Conservation (phyloP, 2,888 invertebrate genomes). For the Herminia tarsipennalis region DNA sequence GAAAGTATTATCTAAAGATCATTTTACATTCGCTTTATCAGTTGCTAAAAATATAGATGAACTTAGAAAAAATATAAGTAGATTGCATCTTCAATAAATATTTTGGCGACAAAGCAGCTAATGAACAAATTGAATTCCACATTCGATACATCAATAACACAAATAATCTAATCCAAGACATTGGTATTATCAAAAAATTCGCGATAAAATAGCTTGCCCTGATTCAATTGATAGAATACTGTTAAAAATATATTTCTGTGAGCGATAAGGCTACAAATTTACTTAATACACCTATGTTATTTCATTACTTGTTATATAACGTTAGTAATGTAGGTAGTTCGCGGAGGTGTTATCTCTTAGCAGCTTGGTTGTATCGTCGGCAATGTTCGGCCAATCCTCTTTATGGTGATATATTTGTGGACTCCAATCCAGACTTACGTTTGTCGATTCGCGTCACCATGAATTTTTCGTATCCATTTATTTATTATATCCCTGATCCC, state of each 20-base stretch:
- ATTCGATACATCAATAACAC: conserved; percentile 23
- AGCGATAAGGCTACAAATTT: background rate
- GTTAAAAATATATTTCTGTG: background rate
- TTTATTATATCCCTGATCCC: conserved; percentile 37
- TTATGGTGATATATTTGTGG: conserved; percentile 60
- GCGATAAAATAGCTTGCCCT: conserved; percentile 29
- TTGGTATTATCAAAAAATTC: conserved; percentile 20
- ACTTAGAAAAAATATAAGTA: too few species aligned
- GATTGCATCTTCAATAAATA: too few species aligned
- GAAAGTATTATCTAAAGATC: too few species aligned
- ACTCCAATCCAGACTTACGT: conserved; percentile 48
- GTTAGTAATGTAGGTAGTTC: background rate
- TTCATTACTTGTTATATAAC: conserved; percentile 12
- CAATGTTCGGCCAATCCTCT: conserved; percentile 81
- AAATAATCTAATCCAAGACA: conserved; percentile 38
- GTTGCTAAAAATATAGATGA: too few species aligned
- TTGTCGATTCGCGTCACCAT: conserved; percentile 8
- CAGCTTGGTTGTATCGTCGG: conserved; percentile 60
- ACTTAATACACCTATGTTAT: background rate
- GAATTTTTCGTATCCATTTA: conserved; percentile 6
- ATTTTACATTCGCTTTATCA: too few species aligned
- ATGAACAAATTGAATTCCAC: too few species aligned
- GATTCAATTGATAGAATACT: conserved; percentile 5
- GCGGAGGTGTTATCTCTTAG: conserved; percentile 67
- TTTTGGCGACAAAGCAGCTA: too few species aligned